These are phyloP conservation scores for Drosophila multiciliata DNA, from an alignment of 2,888 invertebrate species.

Conservation along the genomic window DNA sequence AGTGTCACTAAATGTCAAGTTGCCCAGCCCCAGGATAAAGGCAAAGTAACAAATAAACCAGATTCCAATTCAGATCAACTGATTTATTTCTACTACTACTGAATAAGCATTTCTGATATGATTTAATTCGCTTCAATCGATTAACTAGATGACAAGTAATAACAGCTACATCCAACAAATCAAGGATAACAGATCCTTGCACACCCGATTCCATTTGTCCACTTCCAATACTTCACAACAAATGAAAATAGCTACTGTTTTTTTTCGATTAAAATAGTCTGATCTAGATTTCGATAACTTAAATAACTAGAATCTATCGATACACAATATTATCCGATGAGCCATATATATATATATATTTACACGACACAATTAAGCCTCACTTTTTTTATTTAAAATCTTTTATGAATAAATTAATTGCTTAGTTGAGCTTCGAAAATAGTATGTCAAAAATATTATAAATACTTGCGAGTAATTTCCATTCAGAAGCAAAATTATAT, in stretches of 20 bases:
- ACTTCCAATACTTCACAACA: too few relatives aligned
- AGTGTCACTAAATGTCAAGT: slow-evolving; percentile 35
- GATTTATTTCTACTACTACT: not conserved
- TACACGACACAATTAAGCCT: not conserved
- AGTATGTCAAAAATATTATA: too few relatives aligned
- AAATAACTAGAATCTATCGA: too few relatives aligned
- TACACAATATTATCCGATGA: not conserved
- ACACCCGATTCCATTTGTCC: not conserved
- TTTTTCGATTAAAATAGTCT: not conserved
- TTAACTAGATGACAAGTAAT: too few relatives aligned
- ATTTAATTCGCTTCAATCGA: not conserved
- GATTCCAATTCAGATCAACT: slow-evolving; percentile 10
- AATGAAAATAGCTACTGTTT: too few relatives aligned
- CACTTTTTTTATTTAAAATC: not conserved
- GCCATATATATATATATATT: too few relatives aligned
- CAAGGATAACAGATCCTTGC: not conserved
- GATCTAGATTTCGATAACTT: too few relatives aligned
- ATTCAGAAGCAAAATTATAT: not conserved
- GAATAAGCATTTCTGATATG: not conserved
- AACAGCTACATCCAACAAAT: too few relatives aligned
- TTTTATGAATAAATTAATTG: not conserved
- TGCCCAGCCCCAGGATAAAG: not conserved
- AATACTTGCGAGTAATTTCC: not conserved
- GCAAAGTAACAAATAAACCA: slow-evolving; percentile 24
- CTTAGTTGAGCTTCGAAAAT: not conserved